These are phyloP conservation scores for Drosophila funebris DNA, from an alignment of 1,140 invertebrate species.

Conservation along the genomic window DNA sequence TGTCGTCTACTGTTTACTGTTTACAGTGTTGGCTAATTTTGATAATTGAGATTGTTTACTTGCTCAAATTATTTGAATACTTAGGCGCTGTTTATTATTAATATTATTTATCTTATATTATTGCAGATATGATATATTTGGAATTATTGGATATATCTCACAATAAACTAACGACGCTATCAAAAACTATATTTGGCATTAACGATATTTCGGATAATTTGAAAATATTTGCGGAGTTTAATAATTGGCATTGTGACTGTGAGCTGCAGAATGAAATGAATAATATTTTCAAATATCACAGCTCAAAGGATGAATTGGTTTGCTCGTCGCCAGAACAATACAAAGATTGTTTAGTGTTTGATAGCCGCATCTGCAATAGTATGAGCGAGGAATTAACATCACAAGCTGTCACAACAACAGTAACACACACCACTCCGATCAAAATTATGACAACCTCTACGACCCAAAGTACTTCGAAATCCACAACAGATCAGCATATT, in stretches of 20 bases:
- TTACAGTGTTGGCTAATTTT: background rate
- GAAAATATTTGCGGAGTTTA: conserved; percentile 27
- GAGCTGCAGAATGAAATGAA: conserved; percentile 38
- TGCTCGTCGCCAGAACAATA: conserved; percentile 41
- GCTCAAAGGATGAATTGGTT: background rate
- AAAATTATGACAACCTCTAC: background rate
- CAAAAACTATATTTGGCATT: conserved; percentile 46
- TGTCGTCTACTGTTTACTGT: no score
- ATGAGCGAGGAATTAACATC: background rate
- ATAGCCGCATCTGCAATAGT: conserved; percentile 38
- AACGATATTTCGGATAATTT: conserved; percentile 33
- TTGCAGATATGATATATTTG: conserved; percentile 48
- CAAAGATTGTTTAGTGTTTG: conserved; percentile 30
- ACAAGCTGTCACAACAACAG: background rate
- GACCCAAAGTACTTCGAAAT: background rate
- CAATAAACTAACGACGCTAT: conserved; percentile 54
- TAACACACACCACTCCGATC: background rate
- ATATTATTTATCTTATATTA: background rate
- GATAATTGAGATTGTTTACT: background rate
- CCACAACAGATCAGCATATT: background rate
- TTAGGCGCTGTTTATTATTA: background rate
- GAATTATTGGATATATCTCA: conserved; percentile 54
- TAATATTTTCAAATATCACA: conserved; percentile 37
- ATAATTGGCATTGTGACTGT: conserved; percentile 63
- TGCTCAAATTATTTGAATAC: background rate